Evolutionary conservation across 2,888 invertebrate genomes (phyloP).

Genomic region (Xanthorhoe spadicearia): DNA sequence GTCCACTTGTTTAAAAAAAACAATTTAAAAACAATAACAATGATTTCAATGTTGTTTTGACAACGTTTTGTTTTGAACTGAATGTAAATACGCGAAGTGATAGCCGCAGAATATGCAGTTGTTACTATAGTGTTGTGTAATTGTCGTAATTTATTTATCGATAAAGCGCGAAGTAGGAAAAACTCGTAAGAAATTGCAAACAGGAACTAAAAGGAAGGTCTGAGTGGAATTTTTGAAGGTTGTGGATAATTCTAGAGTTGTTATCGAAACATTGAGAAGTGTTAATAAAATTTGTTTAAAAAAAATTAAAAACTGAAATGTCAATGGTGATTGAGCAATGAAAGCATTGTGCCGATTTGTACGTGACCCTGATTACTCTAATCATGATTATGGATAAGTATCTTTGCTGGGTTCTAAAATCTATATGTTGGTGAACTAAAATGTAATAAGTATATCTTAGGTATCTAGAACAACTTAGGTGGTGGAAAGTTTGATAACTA

Average conservation of each 20-base stretch:
- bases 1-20: slow-evolving; percentile 1
- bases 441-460: too few species aligned
- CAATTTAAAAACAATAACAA: slow-evolving; percentile 1
- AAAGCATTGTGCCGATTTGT: too few species aligned
- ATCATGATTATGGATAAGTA: too few species aligned
- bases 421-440: too few species aligned
- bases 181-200: neutral
- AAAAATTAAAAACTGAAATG: too few species aligned
- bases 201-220: neutral
- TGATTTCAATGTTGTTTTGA: slow-evolving; percentile 14
- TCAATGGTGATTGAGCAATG: too few species aligned
- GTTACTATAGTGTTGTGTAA: slow-evolving; percentile 12
- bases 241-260: neutral
- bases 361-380: too few species aligned
- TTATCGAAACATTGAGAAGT: too few species aligned
- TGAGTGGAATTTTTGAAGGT: neutral
- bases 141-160: neutral
- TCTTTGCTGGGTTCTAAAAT: too few species aligned
- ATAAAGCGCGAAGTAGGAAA: neutral
- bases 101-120: slow-evolving; percentile 6
- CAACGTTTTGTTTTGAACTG: slow-evolving; percentile 24
- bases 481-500: too few species aligned
- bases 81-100: slow-evolving; percentile 20
- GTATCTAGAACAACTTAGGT: too few species aligned
- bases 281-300: too few species aligned